Evolutionary conservation across 2,888 invertebrate genomes (phyloP).

Genomic region (Cotesia congregata): DNA sequence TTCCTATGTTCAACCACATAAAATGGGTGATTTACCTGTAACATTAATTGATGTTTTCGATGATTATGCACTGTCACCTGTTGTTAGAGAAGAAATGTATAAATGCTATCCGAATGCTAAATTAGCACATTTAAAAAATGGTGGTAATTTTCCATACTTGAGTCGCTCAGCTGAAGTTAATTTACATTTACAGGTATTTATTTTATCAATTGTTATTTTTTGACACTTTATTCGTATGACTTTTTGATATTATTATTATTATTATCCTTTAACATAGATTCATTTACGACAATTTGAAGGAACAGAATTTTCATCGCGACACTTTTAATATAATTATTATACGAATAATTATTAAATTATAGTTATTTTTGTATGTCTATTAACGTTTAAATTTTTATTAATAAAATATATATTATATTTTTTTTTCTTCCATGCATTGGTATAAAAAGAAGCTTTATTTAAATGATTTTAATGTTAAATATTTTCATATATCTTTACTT

Average conservation of each 20-base stretch:
- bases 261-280: slow-evolving; percentile 73
- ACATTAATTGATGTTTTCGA: slow-evolving; percentile 93
- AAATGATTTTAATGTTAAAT: too few species aligned
- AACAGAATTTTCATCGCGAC: slow-evolving; percentile 75
- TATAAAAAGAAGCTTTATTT: too few species aligned
- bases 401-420: too few species aligned
- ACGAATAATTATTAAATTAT: too few species aligned
- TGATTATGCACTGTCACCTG: slow-evolving; percentile 84
- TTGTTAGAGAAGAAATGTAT: slow-evolving; percentile 85
- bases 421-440: too few species aligned
- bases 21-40: slow-evolving; percentile 78
- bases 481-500: too few species aligned
- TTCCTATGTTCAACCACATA: slow-evolving; percentile 83
- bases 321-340: slow-evolving; percentile 54
- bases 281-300: slow-evolving; percentile 81
- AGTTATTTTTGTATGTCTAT: too few species aligned
- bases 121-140: slow-evolving; percentile 87
- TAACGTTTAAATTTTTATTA: too few species aligned
- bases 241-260: slow-evolving; percentile 8
- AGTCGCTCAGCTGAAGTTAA: slow-evolving; percentile 91
- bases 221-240: too few species aligned
- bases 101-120: slow-evolving; percentile 90
- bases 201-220: not conserved
- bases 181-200: slow-evolving; percentile 83
- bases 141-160: slow-evolving; percentile 92